Evolutionary conservation across 2,797 vertebrate species (phyloP), one percentile per base, ranked within the genome.

Genomic region (Syngnathus rostellatus): DNA sequence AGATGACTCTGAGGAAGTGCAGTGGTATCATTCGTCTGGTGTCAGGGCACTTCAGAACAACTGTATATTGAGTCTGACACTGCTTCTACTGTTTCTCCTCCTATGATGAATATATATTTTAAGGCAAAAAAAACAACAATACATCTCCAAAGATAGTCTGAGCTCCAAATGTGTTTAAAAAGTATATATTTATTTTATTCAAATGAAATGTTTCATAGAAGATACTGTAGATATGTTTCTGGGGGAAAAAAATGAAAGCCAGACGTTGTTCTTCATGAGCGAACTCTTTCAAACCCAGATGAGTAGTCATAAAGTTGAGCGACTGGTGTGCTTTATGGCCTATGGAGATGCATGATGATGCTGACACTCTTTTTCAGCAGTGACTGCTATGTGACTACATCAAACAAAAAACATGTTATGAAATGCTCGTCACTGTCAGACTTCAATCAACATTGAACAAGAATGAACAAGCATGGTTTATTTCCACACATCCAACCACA

Each of bases 1-100:
- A 94, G 92, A 90, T 64, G 80, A 84, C 64, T 87, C 81, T 0
- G 83, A 90, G 8, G 89, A 90, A 75, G 87, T 91, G 41, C 86
- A 66, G 9, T 80, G 84, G 78, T 79, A 83, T 53, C 68, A 68
- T 31, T 92, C 91, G 2, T 82, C 77, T 5, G 88, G 87, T 0
- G 60, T 68, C 57, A 71, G 71, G 76, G 69, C 70, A 9, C 25
- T 68, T 31, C 62, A 72, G 54, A 71, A 59, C 0, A 0, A 31
- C 31, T 54, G 51, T 37, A 69, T 73, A 2, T 50, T 87, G 68
- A 72, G 0, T 55, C 39, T 80, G 51, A 53, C 38, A 3, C 67
- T 75, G 51, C 70, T 86, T 21, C 63, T 81, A 6, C 55, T 80
- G 38, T 55, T 85, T 8, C 51, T 78, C 59, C 17, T 76, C 58